phyloP scores from a whole-genome alignment of 2,113 vertebrate genomes.

The Microtus montanus region DNA sequence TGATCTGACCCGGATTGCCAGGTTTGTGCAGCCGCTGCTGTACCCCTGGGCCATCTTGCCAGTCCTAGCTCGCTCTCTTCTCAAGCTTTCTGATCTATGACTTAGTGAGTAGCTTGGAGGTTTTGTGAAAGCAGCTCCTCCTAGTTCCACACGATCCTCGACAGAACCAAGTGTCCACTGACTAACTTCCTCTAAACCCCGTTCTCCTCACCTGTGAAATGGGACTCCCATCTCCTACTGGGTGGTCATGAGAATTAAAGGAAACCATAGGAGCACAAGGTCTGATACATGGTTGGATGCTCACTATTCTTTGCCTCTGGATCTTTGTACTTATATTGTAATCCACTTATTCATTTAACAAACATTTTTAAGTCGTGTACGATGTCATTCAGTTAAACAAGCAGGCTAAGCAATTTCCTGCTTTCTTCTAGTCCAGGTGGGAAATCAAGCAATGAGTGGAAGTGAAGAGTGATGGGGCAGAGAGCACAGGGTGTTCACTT shows the following conservation, averaged over 20 bases:
- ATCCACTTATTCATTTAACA: constrained; percentile 33
- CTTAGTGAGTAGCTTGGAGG: background rate
- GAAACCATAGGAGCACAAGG: background rate
- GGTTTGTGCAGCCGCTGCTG: background rate
- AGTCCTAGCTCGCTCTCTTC: background rate
- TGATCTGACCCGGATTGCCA: background rate
- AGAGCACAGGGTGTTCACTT: background rate
- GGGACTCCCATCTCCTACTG: background rate
- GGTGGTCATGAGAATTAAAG: background rate
- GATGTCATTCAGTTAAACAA: background rate
- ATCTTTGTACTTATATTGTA: background rate
- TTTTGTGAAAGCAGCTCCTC: constrained; percentile 8
- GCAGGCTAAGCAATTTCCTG: background rate
- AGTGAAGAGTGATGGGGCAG: background rate
- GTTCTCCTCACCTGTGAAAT: constrained; percentile 33
- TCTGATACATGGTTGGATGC: background rate
- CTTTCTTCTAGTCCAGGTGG: background rate
- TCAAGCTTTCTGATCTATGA: background rate
- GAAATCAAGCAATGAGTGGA: background rate
- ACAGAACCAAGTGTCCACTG: constrained; percentile 10
- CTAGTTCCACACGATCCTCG: background rate
- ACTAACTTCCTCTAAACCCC: background rate
- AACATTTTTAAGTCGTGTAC: background rate
- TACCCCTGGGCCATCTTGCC: too few relatives aligned
- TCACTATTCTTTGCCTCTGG: background rate